Conservation (phyloP, 2,113 vertebrate species). For the Neotoma lepida region DNA sequence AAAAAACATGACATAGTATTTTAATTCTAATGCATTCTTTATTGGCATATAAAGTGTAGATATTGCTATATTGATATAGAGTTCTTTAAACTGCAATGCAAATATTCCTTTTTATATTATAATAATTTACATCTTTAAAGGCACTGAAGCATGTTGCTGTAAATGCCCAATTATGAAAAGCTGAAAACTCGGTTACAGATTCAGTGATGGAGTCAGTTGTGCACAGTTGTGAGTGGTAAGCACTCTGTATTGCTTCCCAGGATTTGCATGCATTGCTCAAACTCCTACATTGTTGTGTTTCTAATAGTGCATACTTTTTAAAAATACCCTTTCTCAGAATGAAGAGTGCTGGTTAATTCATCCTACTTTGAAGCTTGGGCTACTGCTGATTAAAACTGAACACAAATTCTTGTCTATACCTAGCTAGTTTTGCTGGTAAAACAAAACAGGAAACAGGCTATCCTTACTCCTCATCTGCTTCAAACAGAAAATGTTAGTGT, state of each 20-base stretch:
- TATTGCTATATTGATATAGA: not conserved
- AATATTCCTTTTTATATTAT: slow-evolving; percentile 28
- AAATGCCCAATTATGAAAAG: slow-evolving; percentile 36
- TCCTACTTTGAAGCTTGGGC: slow-evolving; percentile 25
- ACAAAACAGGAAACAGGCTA: not conserved
- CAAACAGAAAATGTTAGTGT: slow-evolving; percentile 40
- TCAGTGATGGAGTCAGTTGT: not conserved
- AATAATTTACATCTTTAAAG: slow-evolving; percentile 36
- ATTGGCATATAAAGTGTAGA: not conserved
- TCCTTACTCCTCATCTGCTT: not conserved
- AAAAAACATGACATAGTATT: slow-evolving; percentile 10
- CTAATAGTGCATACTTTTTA: not conserved
- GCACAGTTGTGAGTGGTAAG: not conserved
- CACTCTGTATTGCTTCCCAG: not conserved
- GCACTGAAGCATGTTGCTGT: slow-evolving; percentile 28
- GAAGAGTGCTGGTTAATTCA: slow-evolving; percentile 31
- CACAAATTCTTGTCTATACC: not conserved
- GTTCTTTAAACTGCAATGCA: slow-evolving; percentile 31
- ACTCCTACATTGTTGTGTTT: not conserved
- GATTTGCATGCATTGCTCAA: slow-evolving; percentile 2
- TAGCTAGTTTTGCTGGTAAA: slow-evolving; percentile 12
- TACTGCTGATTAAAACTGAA: slow-evolving; percentile 45
- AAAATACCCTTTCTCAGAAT: slow-evolving; percentile 22
- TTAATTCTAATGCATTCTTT: slow-evolving; percentile 53
- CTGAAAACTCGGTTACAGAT: not conserved